Conservation (phyloP, 2,113 vertebrate genomes). For the Solenodon paradoxus region DNA sequence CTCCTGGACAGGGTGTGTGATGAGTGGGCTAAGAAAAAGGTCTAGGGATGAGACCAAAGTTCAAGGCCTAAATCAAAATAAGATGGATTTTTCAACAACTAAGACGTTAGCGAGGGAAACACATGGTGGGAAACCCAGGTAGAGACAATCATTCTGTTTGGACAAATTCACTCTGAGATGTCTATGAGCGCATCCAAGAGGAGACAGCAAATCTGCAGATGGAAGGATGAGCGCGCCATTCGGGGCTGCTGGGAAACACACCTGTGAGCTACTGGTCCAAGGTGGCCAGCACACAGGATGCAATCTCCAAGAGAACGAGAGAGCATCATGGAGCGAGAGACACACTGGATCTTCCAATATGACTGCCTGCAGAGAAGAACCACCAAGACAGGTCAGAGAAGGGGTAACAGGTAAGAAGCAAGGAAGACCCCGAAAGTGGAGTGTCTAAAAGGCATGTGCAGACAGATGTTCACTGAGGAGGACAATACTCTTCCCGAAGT, state of each 20-base stretch:
- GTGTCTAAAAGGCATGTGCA: neutral
- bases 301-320: too few species aligned
- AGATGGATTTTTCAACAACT: too few species aligned
- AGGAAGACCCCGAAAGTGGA: neutral
- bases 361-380: neutral
- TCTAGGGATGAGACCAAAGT: neutral
- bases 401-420: neutral
- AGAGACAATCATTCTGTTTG: neutral
- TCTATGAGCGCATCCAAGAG: neutral
- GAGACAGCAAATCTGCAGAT: neutral
- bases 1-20: neutral
- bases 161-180: neutral
- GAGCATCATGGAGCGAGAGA: too few species aligned
- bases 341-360: too few species aligned
- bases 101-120: neutral
- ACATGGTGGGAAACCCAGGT: too few species aligned
- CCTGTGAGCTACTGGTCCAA: neutral
- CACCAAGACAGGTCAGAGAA: neutral
- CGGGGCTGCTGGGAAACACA: neutral
- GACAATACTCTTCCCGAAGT: neutral
- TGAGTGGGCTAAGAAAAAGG: neutral
- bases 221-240: neutral
- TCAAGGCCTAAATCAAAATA: too few species aligned
- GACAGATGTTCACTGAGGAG: neutral
- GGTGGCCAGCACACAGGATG: too few species aligned